Evolutionary conservation across 1,140 invertebrate species (phyloP), one percentile per base, ranked within the genome.

Genomic region (Brachionus rotundiformis): DNA sequence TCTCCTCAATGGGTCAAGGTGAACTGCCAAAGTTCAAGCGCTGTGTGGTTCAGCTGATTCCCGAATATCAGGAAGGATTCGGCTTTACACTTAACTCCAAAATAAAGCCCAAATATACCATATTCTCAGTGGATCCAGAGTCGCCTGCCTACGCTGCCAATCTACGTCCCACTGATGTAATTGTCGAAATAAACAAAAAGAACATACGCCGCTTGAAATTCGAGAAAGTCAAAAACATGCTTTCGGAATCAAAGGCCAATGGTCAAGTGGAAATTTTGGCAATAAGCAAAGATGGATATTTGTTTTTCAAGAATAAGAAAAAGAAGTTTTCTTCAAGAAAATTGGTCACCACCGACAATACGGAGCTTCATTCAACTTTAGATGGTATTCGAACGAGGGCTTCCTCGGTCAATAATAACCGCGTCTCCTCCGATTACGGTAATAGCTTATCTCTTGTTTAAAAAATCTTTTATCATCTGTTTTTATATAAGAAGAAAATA

Each of bases 111-210:
- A 79, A 79, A 16, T 79, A 36, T 11, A 79, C 54, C 23, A 63
- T 79, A 33, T 59, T 79, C 10, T 39, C 76, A n/a, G 76, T 79
- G 4, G 76, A 79, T 79, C 76, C 76, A 25, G 36, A 79, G 6
- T 79, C 76, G 11, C 76, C 76, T 31, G 76, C 76, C 8, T 79
- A 79, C 13, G 76, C 76, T 11, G 76, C 76, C n/a, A 79, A 79
- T 79, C 25, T 79, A 5, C 44, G 76, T 25, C 31, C 76, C 16
- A 79, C 47, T 23, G 76, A 79, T 25, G 76, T 79, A n/a, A 79
- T 79, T 63, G 76, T 79, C n/a, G 76, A 79, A 39, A 63, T 79
- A 36, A 49, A 79, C 47, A 54, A 59, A 13, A 79, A 79, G 23
- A 79, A 79, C 29, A 79, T 79, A 16, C 44, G 76, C 5, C 44